Base-by-base conservation (phyloP, 37 sponge, comb jelly and placozoan genomes). In the Hormiphora californensis region DNA sequence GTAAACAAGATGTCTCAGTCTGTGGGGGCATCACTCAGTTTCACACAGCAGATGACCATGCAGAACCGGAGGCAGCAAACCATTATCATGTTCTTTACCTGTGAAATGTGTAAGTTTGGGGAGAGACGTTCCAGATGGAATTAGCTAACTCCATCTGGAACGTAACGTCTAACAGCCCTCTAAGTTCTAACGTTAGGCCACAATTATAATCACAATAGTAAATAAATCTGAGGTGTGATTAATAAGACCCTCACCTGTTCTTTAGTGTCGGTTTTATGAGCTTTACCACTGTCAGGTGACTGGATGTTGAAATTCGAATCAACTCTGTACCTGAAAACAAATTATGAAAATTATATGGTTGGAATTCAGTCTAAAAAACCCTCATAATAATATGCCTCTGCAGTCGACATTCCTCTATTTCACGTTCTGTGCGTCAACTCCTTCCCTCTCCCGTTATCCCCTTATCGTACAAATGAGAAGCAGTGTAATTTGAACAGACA, bases 21-120 rank as follows among this genome's bases (percentile, higher is more conserved):
- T n/a, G n/a, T n/a, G n/a, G n/a, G n/a, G n/a, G n/a, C 67, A 1
- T 65, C 67, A 32, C 35, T 39, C 67, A 65, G 32, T 21, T 39
- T 33, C 3, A 65, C 67, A 65, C 67, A 65, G 67, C 67, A 65
- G 19, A 65, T 17, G 21, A 65, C 4, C 67, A 65, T 65, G 67
- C 11, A 65, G 3, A 65, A 3, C 1, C 67, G 67, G 1, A 65
- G 33, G 37, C 67, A 65, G 67, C 67, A 65, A 2, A 33, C 34
- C 9, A 65, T 65, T 19, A 65, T 33, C 2, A 38, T 39, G 17
- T 65, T 65, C 37, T 65, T 65, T 17, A 65, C 37, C 67, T 65
- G 67, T 7, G 17, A 11, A 4, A 65, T 4, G 35, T 5, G 27
- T 5, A 57, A 9, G 9, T 17, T 17, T 17, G 15, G 15, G 9